These are phyloP conservation scores for Hexactinellida sp. DNA, from an alignment of 37 sponge, comb jelly and placozoan species.

Conservation along the genomic window DNA sequence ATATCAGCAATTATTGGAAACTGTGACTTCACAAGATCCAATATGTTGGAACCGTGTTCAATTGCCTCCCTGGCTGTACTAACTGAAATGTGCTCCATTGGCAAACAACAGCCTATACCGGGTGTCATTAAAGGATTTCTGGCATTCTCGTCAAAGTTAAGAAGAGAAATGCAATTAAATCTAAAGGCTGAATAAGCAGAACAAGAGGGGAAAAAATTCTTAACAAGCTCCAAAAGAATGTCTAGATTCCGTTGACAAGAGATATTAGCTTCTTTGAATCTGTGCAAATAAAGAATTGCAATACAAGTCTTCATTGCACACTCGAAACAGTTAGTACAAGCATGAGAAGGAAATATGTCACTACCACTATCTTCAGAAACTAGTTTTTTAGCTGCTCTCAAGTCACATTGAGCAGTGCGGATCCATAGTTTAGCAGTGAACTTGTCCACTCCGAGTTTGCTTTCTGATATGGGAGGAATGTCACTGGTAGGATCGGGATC, in stretches of 20 bases:
- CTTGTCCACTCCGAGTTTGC: background rate
- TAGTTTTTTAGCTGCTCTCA: background rate
- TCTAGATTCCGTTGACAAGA: background rate
- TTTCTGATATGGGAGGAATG: background rate
- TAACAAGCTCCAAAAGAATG: background rate
- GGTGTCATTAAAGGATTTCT: background rate
- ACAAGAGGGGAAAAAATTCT: background rate
- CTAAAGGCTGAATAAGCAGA: background rate
- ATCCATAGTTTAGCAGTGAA: background rate
- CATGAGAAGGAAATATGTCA: background rate
- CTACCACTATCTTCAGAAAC: background rate
- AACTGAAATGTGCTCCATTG: background rate
- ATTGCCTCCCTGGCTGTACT: background rate
- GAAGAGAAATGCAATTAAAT: background rate
- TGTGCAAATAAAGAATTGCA: background rate
- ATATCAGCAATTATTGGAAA: background rate
- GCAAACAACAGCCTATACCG: background rate
- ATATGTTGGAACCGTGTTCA: background rate
- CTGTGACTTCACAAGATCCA: background rate
- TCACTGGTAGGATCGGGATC: background rate
- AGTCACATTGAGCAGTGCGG: background rate
- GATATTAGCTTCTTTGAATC: background rate
- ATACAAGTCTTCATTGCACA: background rate
- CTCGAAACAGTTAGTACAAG: background rate
- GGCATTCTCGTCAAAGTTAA: background rate